A percentile compares a stretch with the other conserved stretches of the same genome.
These are phyloP conservation scores for Anthonomus grandis DNA, from an alignment of 1,140 invertebrate genomes.

Conservation along the genomic window DNA sequence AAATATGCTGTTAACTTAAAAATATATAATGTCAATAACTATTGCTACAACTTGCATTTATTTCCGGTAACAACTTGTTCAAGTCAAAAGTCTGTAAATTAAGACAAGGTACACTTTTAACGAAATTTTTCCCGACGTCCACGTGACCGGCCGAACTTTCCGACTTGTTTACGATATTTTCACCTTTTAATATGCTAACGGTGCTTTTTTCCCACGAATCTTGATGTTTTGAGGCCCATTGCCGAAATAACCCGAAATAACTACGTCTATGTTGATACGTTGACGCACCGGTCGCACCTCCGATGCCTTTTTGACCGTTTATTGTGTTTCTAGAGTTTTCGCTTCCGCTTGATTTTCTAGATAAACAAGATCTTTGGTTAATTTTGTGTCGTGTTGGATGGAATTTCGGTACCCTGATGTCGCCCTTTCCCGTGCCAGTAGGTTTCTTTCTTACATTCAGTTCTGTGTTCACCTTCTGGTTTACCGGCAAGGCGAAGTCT, in stretches of 20 bases:
- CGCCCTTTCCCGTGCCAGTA: slow-evolving; percentile 10
- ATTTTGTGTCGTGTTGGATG: slow-evolving; percentile 13
- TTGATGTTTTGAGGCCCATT: slow-evolving; percentile 27
- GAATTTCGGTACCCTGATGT: slow-evolving; percentile 36
- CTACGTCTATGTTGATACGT: not conserved
- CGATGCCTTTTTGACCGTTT: too few relatives aligned
- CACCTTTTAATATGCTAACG: slow-evolving; percentile 34
- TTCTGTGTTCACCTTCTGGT: slow-evolving; percentile 1
- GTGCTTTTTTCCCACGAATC: slow-evolving; percentile 34
- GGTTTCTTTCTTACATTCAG: slow-evolving; percentile 12
- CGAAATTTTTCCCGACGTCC: slow-evolving; percentile 24
- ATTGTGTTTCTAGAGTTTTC: slow-evolving; percentile 11
- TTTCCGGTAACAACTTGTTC: slow-evolving; percentile 33
- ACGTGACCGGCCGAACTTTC: not conserved
- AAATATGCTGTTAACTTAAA: too few relatives aligned
- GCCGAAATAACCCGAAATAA: slow-evolving; percentile 13
- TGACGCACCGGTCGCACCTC: not conserved
- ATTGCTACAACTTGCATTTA: slow-evolving; percentile 24
- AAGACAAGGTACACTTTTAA: slow-evolving; percentile 18
- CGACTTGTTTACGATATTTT: slow-evolving; percentile 26
- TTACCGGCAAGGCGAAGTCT: slow-evolving; percentile 27
- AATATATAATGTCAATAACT: too few relatives aligned
- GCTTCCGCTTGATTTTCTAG: slow-evolving; percentile 24
- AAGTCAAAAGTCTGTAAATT: slow-evolving; percentile 28
- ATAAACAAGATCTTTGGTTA: slow-evolving; percentile 29